phyloP scores from a whole-genome alignment of 2,888 invertebrate genomes.

The Deladenus siricidicola region DNA sequence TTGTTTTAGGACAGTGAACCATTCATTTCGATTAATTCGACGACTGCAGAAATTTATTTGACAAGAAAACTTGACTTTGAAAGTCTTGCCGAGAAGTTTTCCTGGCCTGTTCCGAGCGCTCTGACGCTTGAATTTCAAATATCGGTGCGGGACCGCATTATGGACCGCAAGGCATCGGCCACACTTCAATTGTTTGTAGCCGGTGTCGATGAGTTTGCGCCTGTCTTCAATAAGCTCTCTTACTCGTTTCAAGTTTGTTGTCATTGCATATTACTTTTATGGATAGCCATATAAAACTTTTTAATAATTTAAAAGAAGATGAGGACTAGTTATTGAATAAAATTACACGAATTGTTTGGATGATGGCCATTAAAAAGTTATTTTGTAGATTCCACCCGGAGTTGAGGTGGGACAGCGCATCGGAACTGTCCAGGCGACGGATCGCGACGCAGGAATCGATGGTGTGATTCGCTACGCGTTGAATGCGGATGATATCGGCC shows the following conservation, averaged over 20 bases:
- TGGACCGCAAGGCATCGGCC: constrained; percentile 60
- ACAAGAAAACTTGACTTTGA: constrained; percentile 22
- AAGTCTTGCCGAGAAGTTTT: constrained; percentile 5
- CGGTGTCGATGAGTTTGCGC: constrained; percentile 85
- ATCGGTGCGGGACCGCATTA: constrained; percentile 70
- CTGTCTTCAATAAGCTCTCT: constrained; percentile 78
- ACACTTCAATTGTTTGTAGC: constrained; percentile 57
- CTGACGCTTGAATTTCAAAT: constrained; percentile 55
- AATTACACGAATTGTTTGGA: no score
- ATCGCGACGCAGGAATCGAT: constrained; percentile 83
- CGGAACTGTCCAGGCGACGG: constrained; percentile 81
- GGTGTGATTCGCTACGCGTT: constrained; percentile 82
- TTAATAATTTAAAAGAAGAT: neutral
- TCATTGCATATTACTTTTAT: neutral
- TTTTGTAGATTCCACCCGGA: constrained; percentile 22
- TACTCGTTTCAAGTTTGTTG: constrained; percentile 65
- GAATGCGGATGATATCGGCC: constrained; percentile 56
- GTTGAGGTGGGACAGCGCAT: constrained; percentile 65
- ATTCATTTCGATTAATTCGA: constrained; percentile 30
- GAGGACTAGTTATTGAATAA: neutral
- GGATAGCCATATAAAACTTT: neutral
- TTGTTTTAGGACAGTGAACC: neutral
- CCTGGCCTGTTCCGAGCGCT: neutral
- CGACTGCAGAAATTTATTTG: constrained; percentile 20
- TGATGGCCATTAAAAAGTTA: no score